Percentiles rank a stretch among this genome's conserved stretches.
phyloP scores from a whole-genome alignment of 2,888 invertebrate genomes.

The Rhynchonema sp. region DNA sequence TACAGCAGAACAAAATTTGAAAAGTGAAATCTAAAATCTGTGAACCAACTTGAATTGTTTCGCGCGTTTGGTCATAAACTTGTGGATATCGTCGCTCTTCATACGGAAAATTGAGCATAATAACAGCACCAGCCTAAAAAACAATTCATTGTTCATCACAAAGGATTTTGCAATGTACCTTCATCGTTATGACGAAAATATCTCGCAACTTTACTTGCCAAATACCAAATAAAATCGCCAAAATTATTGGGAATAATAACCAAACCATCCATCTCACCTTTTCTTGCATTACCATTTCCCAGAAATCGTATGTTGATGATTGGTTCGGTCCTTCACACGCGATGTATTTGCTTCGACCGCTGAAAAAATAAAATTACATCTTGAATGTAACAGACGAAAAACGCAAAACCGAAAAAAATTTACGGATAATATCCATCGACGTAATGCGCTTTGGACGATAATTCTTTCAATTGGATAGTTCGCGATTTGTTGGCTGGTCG shows the following conservation, averaged over 20 bases:
- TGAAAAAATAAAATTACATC: background rate
- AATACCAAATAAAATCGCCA: background rate
- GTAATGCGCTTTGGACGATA: constrained; percentile 9
- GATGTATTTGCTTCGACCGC: constrained; percentile 1
- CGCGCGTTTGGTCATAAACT: constrained; percentile 2
- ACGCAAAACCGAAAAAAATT: background rate
- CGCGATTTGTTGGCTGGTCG: background rate
- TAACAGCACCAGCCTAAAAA: constrained; percentile 5
- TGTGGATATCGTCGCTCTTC: constrained; percentile 9
- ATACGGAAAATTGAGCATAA: constrained; percentile 9
- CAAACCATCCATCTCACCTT: background rate
- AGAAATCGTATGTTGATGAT: constrained; percentile 9
- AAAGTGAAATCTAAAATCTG: background rate
- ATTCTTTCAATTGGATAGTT: background rate
- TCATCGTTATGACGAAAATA: background rate
- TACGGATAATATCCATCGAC: constrained; percentile 3
- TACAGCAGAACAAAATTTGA: background rate
- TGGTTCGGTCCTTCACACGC: constrained; percentile 11
- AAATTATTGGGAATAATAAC: background rate
- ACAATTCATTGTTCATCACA: no score
- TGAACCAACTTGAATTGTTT: constrained; percentile 4
- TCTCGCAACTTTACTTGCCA: background rate
- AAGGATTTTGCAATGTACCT: no score
- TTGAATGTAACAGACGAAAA: background rate
- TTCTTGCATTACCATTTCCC: constrained; percentile 1